Base-by-base conservation (phyloP, 37 sponge, comb jelly and placozoan genomes). In the Hexactinellida sp. region DNA sequence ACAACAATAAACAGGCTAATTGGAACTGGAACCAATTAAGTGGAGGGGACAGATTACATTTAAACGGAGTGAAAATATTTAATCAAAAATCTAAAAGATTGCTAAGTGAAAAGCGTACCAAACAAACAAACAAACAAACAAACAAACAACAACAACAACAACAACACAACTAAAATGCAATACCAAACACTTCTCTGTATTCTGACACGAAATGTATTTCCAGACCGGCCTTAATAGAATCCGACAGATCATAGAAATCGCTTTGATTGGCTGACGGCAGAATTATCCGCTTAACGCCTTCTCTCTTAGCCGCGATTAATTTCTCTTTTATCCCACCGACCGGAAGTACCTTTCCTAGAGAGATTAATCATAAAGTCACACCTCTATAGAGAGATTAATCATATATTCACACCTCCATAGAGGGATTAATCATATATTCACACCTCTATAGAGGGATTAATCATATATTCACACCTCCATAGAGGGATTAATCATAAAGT, bases 281-380 rank as follows among this genome's bases (percentile, higher is more conserved):
- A 9, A 95, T 90, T 36, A 97, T 85, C 36, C 90, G 89, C 7
- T 82, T 85, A 24, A 97, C 93, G 39, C 91, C 95, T 23, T 91
- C 89, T 34, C 98, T 83, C 54, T 92, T 93, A n/a, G 98, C 98
- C 54, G 95, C 98, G 34, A 97, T 91, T 0, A 88, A 89, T 92
- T 97, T 97, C 87, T 97, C 98, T 39, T 97, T 97, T 85, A 97
- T 97, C 0, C 98, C 98, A 13, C 98, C 98, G 0, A 97, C 98
- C 38, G 95, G 93, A 37, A 97, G 82, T 1, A 97, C 92, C 93
- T 97, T 88, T 1, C 76, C 76, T 63, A 63, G 5, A 63, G 13
- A 28, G 52, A 19, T n/a, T n/a, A n/a, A n/a, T n/a, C n/a, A n/a
- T n/a, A n/a, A n/a, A n/a, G n/a, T n/a, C n/a, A n/a, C n/a, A n/a